Base-by-base conservation (phyloP, 2,113 vertebrate genomes). In the Salvelinus fontinalis region DNA sequence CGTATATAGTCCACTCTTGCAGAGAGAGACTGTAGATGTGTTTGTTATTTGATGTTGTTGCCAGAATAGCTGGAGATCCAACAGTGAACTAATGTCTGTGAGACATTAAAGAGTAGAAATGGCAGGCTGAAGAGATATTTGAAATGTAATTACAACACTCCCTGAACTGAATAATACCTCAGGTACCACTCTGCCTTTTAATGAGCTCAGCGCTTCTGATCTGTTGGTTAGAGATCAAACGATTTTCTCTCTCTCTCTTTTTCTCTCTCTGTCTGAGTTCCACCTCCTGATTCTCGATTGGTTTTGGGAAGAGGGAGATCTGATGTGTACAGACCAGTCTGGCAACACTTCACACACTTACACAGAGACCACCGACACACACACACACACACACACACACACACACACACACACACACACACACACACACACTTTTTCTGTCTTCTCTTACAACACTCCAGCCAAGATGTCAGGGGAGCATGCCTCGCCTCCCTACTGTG, bases 281-380 rank as follows among this genome's bases (percentile, higher is more conserved):
- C 57, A 76, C 51, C 65, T 69, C 31, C 49, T 60, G 65, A 49
- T 27, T 66, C 57, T n/a, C 20, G 20, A 22, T 18, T 71, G 67
- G 26, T 29, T 51, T 54, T 18, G 39, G 69, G 51, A 70, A 67
- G 68, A 29, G 29, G 5, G 29, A 14, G 74, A 64, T 49, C 31
- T 11, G n/a, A 18, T 75, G 65, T 31, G n/a, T 44, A 44, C 34
- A 34, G 22, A 64, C 67, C 51, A 24, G 34, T 51, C 69, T 80
- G 78, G 73, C 78, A 70, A 51, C n/a, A 75, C 78, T 44, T 80
- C 73, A 80, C 34, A 79, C 67, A 48, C 49, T 6, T 22, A 20
- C 44, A 59, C 27, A 60, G 24, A 74, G 54, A 24, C 64, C 34
- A 51, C 20, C 31, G 27, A 75, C 27, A 39, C 31, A 48, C 16